Evolutionary conservation across 2,888 invertebrate genomes (phyloP), one percentile per base, ranked within the genome.

Genomic region (Parthenolecanium corni): DNA sequence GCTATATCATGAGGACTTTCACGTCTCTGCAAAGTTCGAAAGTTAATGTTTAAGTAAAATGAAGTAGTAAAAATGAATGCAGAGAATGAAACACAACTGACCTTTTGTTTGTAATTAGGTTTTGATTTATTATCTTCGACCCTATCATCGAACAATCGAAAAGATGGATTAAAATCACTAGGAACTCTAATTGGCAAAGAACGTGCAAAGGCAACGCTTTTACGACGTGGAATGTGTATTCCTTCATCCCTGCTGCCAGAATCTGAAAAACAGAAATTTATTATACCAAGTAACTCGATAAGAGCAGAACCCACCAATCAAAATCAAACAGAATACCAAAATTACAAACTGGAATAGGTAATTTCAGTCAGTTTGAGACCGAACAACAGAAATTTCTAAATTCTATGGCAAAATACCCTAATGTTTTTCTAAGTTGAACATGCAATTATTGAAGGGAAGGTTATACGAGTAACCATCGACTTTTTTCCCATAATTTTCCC

Each of bases 141-240:
- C n/a, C 20, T 3, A 18, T 46, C 57, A 36, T 49, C 20, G 16
- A 61, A 20, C 14, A 49, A 21, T 20, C 49, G 49, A 18, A 44
- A 2, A 21, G 63, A 54, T 14, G 63, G 53, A 36, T 57, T 44
- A 16, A 52, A 69, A 51, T 79, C 76, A 71, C 73, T 75, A 61
- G 87, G 86, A 74, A 89, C 83, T 72, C 81, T 82, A 72, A 89
- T 84, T 42, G 89, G 89, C 70, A 89, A 76, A 67, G 88, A 88
- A 72, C 83, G 84, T 47, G 87, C 89, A 64, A 78, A 76, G 20
- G 75, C 73, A 31, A 72, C 74, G 51, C 72, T 73, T 64, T 73
- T 73, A 54, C 72, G 67, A 62, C 80, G 76, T 3, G 77, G 73
- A 66, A 81, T 77, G 67, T 79, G 79, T 66, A 80, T 78, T 47